Base-by-base conservation (phyloP, 92 coral and sea anemone species). In the Pocillopora grandis region DNA sequence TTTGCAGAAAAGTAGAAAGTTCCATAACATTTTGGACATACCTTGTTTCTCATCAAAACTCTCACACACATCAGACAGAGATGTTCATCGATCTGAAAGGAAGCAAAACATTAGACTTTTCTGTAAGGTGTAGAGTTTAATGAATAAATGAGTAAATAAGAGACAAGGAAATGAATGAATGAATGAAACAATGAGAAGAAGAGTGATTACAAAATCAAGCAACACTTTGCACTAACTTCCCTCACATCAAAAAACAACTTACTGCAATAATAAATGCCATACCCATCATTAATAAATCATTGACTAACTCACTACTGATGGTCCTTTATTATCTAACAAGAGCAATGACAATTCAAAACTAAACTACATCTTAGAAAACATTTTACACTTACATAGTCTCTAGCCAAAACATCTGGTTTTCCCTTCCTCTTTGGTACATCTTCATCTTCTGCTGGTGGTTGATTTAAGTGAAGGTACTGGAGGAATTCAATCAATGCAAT, bases 11-110 rank as follows among this genome's bases (percentile, higher is more conserved):
- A 42, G 52, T 42, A 42, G 52, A 42, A 7, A 42, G 52, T 42
- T 42, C 52, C 52, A 3, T 42, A 42, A 3, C 52, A 3, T 42
- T 42, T 42, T 42, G 8, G 7, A 52, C 87, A 65, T 85, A 96
- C 99, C 98, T 96, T 96, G 92, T 96, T 96, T 80, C 91, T 96
- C 99, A 96, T 96, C 21, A 96, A 84, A 48, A 95, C 99, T 84
- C 98, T 88, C 20, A 96, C 59, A 76, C 99, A 90, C 87, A 95
- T 90, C 57, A 96, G 89, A 81, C 99, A 96, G 89, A 96, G 79
- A 88, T 96, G 99, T 58, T 96, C 99, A 86, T 96, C 99, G 80
- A 95, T 91, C 99, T 96, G 67, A 7, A 76, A 73, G 48, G 7
- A 9, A 20, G 83, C 42, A 64, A 75, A 23, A 72, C 27, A 70